Conservation (phyloP, 2,113 vertebrate species). For the Odobenus rosmarus region DNA sequence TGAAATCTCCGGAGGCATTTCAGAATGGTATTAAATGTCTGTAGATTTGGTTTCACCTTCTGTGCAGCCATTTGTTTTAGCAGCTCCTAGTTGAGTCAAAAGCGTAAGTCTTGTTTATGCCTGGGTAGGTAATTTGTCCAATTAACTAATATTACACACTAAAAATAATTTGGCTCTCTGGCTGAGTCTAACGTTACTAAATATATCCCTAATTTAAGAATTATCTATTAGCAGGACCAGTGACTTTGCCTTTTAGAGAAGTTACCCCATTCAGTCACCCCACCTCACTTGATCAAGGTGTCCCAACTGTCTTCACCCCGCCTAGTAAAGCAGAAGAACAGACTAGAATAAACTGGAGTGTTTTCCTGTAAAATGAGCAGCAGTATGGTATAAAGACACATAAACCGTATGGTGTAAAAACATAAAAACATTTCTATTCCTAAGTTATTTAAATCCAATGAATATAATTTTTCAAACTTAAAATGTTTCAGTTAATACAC, state of each 20-base stretch:
- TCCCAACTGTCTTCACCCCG: not conserved
- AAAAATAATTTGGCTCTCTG: not conserved
- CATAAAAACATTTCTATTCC: not conserved
- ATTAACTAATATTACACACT: not conserved
- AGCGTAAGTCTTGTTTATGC: not conserved
- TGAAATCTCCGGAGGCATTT: conserved; percentile 89
- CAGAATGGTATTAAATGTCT: conserved; percentile 93
- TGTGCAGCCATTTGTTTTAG: conserved; percentile 94
- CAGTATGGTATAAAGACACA: not conserved
- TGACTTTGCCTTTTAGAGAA: not conserved
- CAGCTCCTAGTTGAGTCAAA: conserved; percentile 87
- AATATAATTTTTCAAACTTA: not conserved
- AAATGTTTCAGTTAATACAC: not conserved
- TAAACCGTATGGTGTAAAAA: not conserved
- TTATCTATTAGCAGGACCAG: not conserved
- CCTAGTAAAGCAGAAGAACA: not conserved
- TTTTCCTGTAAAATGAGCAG: not conserved
- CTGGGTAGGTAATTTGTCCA: not conserved
- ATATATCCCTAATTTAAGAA: not conserved
- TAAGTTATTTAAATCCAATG: not conserved
- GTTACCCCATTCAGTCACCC: not conserved
- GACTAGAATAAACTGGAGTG: not conserved
- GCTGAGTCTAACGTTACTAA: not conserved
- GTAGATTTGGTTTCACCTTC: conserved; percentile 90
- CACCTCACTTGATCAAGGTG: not conserved